Evolutionary conservation across 2,797 vertebrate species (phyloP).

Genomic region (Pipistrellus kuhlii): DNA sequence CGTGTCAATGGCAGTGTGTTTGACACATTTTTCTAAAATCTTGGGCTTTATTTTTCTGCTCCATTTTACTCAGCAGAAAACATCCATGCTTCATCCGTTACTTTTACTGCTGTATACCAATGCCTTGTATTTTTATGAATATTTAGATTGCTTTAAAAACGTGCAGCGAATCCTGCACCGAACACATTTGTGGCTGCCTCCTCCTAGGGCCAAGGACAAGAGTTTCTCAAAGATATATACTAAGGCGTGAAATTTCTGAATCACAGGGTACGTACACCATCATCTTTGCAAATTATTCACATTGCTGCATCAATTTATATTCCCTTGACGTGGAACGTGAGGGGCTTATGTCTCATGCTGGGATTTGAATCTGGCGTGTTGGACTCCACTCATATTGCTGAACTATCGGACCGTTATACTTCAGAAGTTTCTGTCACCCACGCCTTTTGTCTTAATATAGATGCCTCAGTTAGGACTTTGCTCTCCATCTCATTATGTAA

Average conservation of each 20-base stretch:
- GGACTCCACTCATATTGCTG: not conserved
- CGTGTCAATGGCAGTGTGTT: not conserved
- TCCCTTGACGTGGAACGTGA: not conserved
- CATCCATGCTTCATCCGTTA: not conserved
- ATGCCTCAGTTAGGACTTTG: not conserved
- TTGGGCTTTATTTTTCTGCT: not conserved
- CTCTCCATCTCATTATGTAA: conserved; percentile 38
- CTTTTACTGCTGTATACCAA: conserved; percentile 13
- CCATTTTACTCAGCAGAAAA: conserved; percentile 23
- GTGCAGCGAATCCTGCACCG: not conserved
- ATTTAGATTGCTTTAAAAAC: conserved; percentile 52
- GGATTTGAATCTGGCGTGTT: not conserved
- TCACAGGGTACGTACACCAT: not conserved
- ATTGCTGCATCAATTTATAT: not conserved
- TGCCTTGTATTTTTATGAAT: conserved; percentile 50
- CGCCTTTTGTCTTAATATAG: conserved; percentile 19
- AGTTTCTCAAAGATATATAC: not conserved
- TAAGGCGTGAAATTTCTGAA: not conserved
- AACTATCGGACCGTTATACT: not conserved
- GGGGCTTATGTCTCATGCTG: not conserved
- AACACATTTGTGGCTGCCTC: not conserved
- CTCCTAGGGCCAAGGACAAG: not conserved
- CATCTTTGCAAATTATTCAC: not conserved
- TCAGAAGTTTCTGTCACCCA: not conserved
- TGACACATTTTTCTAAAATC: conserved; percentile 60